Base-by-base conservation (phyloP, 2,113 vertebrate species). In the Lasiurus borealis region DNA sequence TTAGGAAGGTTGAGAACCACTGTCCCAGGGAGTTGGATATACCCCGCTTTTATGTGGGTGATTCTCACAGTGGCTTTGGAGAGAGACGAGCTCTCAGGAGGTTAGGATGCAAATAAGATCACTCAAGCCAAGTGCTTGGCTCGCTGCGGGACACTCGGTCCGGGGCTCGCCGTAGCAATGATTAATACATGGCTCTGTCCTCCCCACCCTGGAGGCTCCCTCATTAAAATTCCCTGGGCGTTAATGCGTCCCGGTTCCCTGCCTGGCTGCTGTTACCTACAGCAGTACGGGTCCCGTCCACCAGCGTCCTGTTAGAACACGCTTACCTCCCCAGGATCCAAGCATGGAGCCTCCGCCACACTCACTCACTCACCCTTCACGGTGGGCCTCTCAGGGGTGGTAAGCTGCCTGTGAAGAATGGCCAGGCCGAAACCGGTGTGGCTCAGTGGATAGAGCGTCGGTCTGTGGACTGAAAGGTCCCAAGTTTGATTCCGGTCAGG, bases 191-290 rank as follows among this genome's bases (percentile, higher is more conserved):
- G 46, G 46, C n/a, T 81, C 15, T 54, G 36, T 29, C 76, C 62
- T 89, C 15, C 34, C 31, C 40, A 81, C 50, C 77, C 23, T 3
- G 54, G 88, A 91, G 57, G 7, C 25, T 83, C 44, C 52, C 50
- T 81, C 21, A 44, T 95, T 75, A 93, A 94, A 52, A 64, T 69
- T 91, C 81, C 71, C 21, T 25, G n/a, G 44, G 50, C 64, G 76
- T 88, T 69, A 62, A 54, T 81, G 66, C 29, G 68, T 88, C 85
- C 23, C 21, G 46, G n/a, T 31, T 88, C 83, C 72, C 52, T 85
- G 23, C 40, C 54, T 68, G 48, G 15, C 83, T 34, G 19, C 34
- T 73, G 13, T 73, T 88, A 16, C 8, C 1, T 66, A 73, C 54
- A 48, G 40, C 46, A 52, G 54, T 75, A 78, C 36, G 84, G 44